Conservation (phyloP, 2,113 vertebrate genomes). For the Scolopax mira region DNA sequence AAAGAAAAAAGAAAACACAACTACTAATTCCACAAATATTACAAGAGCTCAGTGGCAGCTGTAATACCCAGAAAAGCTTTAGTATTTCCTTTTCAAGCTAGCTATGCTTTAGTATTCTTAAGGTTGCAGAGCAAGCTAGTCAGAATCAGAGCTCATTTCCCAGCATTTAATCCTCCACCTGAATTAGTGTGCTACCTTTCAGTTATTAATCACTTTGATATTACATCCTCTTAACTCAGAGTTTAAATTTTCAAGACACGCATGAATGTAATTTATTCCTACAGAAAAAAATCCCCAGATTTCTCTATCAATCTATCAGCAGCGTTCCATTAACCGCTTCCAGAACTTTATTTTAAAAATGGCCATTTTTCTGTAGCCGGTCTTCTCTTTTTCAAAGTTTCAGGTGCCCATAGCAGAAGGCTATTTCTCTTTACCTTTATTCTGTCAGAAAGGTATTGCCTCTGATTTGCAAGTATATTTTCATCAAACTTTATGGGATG, state of each 20-base stretch:
- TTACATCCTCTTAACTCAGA: background rate
- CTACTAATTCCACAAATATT: background rate
- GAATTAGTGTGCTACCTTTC: background rate
- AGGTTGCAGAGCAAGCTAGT: background rate
- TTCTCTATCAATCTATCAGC: background rate
- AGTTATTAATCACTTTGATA: background rate
- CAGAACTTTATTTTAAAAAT: background rate
- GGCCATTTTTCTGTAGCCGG: background rate
- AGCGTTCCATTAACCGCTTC: background rate
- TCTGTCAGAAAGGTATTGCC: background rate
- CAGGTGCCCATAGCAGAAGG: background rate
- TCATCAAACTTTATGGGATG: background rate
- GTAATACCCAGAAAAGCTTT: background rate
- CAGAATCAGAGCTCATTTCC: background rate
- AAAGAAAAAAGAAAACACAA: background rate
- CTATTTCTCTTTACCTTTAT: background rate
- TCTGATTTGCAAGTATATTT: accelerated
- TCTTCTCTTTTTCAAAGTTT: background rate
- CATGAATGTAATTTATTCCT: background rate
- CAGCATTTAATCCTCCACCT: background rate
- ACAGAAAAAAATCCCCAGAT: background rate
- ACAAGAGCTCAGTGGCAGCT: background rate
- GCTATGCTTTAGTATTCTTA: background rate
- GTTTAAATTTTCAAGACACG: background rate
- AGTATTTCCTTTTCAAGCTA: background rate